Evolutionary conservation across 2,888 invertebrate genomes (phyloP), one percentile per base, ranked within the genome.

Genomic region (Carcina quercana): DNA sequence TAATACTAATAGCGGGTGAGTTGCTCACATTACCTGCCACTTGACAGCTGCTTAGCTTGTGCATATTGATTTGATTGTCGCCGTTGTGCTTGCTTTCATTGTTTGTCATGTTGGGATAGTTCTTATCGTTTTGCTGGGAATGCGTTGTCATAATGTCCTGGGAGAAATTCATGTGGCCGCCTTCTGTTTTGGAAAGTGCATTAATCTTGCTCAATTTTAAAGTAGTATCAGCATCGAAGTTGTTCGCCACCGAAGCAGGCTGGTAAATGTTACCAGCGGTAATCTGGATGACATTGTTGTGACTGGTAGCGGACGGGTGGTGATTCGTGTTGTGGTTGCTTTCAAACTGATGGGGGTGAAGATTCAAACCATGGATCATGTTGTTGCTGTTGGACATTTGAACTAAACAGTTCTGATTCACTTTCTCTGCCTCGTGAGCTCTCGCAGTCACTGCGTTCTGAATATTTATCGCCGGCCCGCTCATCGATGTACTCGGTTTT

Each of bases 141-240:
- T 83, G 82, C 2, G 83, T 74, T 21, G 79, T 69, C 75, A 82
- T 80, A 35, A 82, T 79, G 58, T 83, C 83, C 52, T 75, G 82
- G 0, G 79, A 78, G 35, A 83, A 83, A 44, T 82, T 83, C 40
- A 83, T 53, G 45, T 80, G 80, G 0, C 83, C 83, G 20, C 73
- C 79, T 65, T 83, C 83, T 8, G 83, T 46, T 49, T 83, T 83
- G 2, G 83, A 82, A 31, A 83, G 57, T 13, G 82, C 75, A 42
- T 82, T 83, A 14, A 83, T 80, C 50, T 83, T 83, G 38, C 80
- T 83, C 22, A 83, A 47, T 56, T 80, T 80, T 28, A 83, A 44
- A 13, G 82, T 66, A n/a, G 83, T 83, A 40, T 83, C 83, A 6
- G 76, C 68, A 47, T 83, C 82, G 40, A 83, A 83, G 37, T 71